These are phyloP conservation scores for Hypolimnas misippus DNA, from an alignment of 2,888 invertebrate genomes.

Conservation along the genomic window DNA sequence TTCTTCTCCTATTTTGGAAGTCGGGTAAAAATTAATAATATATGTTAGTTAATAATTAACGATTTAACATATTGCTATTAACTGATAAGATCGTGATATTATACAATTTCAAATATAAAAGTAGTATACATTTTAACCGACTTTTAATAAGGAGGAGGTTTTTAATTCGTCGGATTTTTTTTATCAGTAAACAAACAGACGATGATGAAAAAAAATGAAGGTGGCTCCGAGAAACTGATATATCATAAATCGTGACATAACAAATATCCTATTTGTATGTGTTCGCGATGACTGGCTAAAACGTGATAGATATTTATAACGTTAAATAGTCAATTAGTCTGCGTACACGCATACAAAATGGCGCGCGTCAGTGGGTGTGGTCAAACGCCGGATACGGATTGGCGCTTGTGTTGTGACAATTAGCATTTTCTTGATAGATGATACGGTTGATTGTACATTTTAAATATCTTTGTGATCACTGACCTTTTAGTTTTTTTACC, in stretches of 20 bases:
- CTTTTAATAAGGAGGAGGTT: no score
- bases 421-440: constrained; percentile 35
- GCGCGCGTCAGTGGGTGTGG: constrained; percentile 72
- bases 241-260: constrained; percentile 11
- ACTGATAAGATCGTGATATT: no score
- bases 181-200: no score
- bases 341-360: constrained; percentile 73
- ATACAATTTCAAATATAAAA: no score
- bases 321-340: constrained; percentile 60
- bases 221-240: not conserved
- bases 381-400: constrained; percentile 62
- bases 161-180: no score
- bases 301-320: constrained; percentile 31
- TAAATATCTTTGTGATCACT: not conserved
- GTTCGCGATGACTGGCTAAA: constrained; percentile 9
- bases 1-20: no score
- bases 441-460: not conserved
- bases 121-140: no score
- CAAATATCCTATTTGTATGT: constrained; percentile 6
- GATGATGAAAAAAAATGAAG: not conserved
- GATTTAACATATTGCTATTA: no score
- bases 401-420: constrained; percentile 48
- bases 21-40: no score
- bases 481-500: constrained; percentile 1
- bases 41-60: no score